Percentiles rank a stretch among this genome's conserved stretches.
Conservation (phyloP, 2,888 invertebrate species). For the Apoderus coryli region DNA sequence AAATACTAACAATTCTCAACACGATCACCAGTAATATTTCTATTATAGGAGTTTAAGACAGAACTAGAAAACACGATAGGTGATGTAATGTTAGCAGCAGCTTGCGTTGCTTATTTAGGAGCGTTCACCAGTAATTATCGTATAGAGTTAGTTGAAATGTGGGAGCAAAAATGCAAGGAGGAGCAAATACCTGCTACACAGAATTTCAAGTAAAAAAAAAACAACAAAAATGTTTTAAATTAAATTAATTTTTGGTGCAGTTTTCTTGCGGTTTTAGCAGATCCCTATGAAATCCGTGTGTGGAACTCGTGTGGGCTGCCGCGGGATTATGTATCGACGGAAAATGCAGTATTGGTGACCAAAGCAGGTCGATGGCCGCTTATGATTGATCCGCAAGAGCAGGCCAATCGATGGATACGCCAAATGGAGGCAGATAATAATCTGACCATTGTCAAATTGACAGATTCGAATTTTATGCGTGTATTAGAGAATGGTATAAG, state of each 20-base stretch:
- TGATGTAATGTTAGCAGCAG: constrained; percentile 75
- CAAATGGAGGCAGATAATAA: constrained; percentile 70
- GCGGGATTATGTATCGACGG: constrained; percentile 73
- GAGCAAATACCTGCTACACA: constrained; percentile 57
- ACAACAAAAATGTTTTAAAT: background rate
- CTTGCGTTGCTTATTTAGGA: constrained; percentile 81
- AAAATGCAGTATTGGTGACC: constrained; percentile 84
- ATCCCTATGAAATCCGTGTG: constrained; percentile 71
- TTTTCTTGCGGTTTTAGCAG: constrained; percentile 57
- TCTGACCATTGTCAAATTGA: constrained; percentile 64
- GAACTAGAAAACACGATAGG: constrained; percentile 64
- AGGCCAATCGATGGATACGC: constrained; percentile 87
- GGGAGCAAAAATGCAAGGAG: constrained; percentile 52
- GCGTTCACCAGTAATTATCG: constrained; percentile 70
- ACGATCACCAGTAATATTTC: no score
- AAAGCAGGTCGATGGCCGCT: constrained; percentile 74
- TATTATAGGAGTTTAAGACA: constrained; percentile 42
- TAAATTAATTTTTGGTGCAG: constrained; percentile 33
- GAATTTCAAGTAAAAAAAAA: constrained; percentile 41
- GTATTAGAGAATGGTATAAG: constrained; percentile 69
- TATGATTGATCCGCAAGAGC: constrained; percentile 92
- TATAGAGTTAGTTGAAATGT: constrained; percentile 46
- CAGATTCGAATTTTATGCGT: constrained; percentile 60
- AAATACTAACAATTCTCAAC: background rate
- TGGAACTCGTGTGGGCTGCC: constrained; percentile 88